A percentile compares a stretch with the other conserved stretches of the same genome.
phyloP scores from a whole-genome alignment of 2,797 vertebrate genomes.

The Melanotaenia nigrans region DNA sequence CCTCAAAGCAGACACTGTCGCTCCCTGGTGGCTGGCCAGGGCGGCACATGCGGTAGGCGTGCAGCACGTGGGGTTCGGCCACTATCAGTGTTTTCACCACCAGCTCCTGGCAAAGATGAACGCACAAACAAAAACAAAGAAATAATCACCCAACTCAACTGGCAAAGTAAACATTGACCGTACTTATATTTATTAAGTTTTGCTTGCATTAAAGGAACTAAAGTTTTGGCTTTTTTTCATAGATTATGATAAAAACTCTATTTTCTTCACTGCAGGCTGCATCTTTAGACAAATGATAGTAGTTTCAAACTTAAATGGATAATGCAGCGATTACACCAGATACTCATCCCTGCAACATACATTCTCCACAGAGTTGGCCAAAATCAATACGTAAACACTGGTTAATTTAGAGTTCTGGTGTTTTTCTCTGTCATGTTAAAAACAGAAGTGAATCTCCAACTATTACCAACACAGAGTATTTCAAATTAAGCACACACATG shows the following conservation, averaged over 20 bases:
- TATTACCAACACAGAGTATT: constrained; percentile 24
- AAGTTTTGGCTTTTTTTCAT: constrained; percentile 5
- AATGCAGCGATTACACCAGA: constrained; percentile 15
- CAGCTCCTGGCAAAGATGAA: constrained; percentile 78
- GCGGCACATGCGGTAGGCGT: constrained; percentile 98
- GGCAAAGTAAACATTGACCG: constrained; percentile 3
- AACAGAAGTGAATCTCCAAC: constrained; percentile 23
- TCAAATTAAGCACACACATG: constrained; percentile 41
- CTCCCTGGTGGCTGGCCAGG: constrained; percentile 96
- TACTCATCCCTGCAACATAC: not conserved
- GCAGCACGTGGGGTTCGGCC: constrained; percentile 95
- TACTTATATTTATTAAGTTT: constrained; percentile 1
- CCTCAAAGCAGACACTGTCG: constrained; percentile 98
- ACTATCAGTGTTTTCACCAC: constrained; percentile 98
- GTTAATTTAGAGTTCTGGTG: constrained; percentile 11
- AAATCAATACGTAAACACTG: not conserved
- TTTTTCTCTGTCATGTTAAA: constrained; percentile 16
- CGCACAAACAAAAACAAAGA: constrained; percentile 21
- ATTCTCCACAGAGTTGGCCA: constrained; percentile 1
- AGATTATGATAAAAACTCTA: constrained; percentile 27
- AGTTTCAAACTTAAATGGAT: constrained; percentile 22
- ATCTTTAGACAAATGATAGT: constrained; percentile 14
- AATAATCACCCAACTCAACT: constrained; percentile 22
- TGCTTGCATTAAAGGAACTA: constrained; percentile 5
- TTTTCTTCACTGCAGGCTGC: constrained; percentile 16